phyloP scores from a whole-genome alignment of 1,140 invertebrate species.

The Eriosoma lanigerum region DNA sequence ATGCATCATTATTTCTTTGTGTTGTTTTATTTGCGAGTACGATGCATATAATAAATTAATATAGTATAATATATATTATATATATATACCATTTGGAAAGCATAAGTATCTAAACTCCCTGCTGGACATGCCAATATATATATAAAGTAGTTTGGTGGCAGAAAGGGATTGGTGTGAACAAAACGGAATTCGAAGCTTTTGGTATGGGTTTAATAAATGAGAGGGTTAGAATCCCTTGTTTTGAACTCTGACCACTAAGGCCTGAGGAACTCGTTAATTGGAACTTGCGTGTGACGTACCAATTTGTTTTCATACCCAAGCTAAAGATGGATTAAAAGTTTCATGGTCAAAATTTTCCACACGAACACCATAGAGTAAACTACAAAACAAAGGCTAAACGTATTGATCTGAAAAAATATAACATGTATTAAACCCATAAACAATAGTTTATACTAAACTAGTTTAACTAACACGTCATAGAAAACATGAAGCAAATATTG shows the following conservation, averaged over 20 bases:
- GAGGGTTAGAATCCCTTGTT: constrained; percentile 36
- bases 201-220: constrained; percentile 30
- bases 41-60: too few relatives aligned
- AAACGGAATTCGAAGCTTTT: constrained; percentile 23
- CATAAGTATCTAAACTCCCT: background rate
- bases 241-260: constrained; percentile 41
- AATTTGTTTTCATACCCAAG: constrained; percentile 39
- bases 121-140: background rate
- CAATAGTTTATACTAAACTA: too few relatives aligned
- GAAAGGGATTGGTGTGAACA: constrained; percentile 36
- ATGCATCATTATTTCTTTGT: background rate
- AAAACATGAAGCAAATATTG: too few relatives aligned
- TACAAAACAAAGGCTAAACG: background rate
- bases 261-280: constrained; percentile 43
- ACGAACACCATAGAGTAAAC: background rate
- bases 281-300: constrained; percentile 45
- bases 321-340: constrained; percentile 41
- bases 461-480: too few relatives aligned
- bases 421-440: background rate
- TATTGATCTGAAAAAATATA: background rate
- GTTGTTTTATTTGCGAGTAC: background rate
- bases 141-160: constrained; percentile 33
- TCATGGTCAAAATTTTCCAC: background rate
- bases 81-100: background rate
- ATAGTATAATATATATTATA: background rate